phyloP scores from a whole-genome alignment of 2,113 vertebrate species.

The Dromaius novaehollandiae region DNA sequence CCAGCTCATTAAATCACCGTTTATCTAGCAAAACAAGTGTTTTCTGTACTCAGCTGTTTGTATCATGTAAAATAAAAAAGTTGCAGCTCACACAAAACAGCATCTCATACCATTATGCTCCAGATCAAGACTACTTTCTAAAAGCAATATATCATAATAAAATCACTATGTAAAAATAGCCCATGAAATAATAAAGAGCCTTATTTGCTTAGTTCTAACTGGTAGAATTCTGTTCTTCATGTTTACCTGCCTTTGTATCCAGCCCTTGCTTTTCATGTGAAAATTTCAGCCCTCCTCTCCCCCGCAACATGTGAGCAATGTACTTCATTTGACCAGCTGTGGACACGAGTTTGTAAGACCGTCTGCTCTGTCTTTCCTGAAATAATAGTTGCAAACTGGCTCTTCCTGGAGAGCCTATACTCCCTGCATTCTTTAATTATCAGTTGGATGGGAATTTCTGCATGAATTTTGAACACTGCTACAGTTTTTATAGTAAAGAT shows the following conservation, averaged over 20 bases:
- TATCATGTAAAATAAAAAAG: neutral
- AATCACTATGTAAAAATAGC: neutral
- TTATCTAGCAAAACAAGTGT: neutral
- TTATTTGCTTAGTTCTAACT: neutral
- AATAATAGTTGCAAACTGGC: neutral
- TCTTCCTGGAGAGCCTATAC: neutral
- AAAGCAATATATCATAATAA: neutral
- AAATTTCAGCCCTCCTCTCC: too few relatives aligned
- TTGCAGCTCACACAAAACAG: neutral
- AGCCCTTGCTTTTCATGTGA: neutral
- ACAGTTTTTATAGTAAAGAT: neutral
- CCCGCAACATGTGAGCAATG: neutral
- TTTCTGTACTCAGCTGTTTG: neutral
- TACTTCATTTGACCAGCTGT: neutral
- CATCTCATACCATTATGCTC: neutral
- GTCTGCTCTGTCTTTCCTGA: neutral
- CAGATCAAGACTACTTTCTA: neutral
- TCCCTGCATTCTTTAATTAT: neutral
- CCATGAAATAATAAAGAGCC: fast-evolving
- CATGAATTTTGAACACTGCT: neutral
- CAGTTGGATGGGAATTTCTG: neutral
- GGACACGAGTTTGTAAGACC: neutral
- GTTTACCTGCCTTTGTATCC: neutral
- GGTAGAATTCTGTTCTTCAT: neutral
- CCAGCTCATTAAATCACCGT: neutral